phyloP scores from a whole-genome alignment of 2,113 vertebrate genomes.

The Mastomys coucha region DNA sequence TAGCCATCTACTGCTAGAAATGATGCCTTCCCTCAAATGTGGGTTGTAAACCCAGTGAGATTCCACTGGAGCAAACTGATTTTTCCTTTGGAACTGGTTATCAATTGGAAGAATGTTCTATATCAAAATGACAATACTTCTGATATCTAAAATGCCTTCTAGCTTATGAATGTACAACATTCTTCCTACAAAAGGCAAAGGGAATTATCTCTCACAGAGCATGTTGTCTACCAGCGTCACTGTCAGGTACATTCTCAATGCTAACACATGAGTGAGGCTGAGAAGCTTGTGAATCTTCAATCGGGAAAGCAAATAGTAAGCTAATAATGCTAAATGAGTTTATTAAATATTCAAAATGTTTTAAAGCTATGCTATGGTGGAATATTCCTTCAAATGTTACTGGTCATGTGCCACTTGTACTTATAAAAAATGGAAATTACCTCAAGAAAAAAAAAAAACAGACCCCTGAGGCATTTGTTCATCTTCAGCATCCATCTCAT shows the following conservation, averaged over 20 bases:
- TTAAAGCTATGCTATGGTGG: conserved; percentile 50
- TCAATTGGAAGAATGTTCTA: neutral
- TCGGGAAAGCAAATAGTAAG: conserved; percentile 24
- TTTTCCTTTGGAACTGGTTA: neutral
- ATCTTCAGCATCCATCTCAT: neutral
- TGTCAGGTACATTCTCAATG: conserved; percentile 29
- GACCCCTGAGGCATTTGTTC: neutral
- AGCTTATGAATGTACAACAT: neutral
- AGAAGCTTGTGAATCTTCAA: conserved; percentile 52
- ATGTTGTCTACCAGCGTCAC: conserved; percentile 45
- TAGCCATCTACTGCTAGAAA: neutral
- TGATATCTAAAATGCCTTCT: neutral
- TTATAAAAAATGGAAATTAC: neutral
- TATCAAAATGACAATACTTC: conserved; percentile 2
- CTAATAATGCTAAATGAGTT: conserved; percentile 74
- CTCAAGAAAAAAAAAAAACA: neutral
- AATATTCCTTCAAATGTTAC: neutral
- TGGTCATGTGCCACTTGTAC: neutral
- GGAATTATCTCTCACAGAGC: conserved; percentile 74
- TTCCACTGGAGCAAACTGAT: neutral
- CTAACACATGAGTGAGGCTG: neutral
- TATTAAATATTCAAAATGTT: conserved; percentile 75
- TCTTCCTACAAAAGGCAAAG: conserved; percentile 27
- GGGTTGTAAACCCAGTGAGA: neutral
- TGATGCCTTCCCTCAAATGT: neutral